Base-by-base conservation (phyloP, 2,113 vertebrate genomes). In the Indri indri region DNA sequence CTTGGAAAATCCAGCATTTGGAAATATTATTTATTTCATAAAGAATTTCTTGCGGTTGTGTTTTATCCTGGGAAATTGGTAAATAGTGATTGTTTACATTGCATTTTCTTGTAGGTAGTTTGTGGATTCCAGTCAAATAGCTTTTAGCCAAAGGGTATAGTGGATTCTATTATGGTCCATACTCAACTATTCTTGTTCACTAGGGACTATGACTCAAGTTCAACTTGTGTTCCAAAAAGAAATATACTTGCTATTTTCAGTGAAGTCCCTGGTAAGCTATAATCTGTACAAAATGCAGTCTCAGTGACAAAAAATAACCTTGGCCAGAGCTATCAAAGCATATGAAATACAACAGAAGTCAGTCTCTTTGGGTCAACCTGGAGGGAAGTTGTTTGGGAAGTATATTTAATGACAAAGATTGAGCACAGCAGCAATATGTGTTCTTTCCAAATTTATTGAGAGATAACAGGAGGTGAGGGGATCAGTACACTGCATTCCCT, bases 351-450 rank as follows among this genome's bases (percentile, higher is more conserved):
- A 93, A 10, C 52, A 93, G 74, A 54, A 88, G n/a, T 59, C 37
- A 61, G 27, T 93, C 18, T 66, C 50, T 95, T 74, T 85, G 47
- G 52, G 61, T 96, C 82, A 89, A 18, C 42, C 70, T 89, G 27
- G 27, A 87, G 79, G 89, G 71, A 68, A 94, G 59, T 93, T 83
- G 45, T 88, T 89, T 91, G 4, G 20, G 93, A 93, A 92, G n/a
- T 32, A 14, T 47, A 81, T 93, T 94, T 93, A 97, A 65, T 92
- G 95, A 76, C 83, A 94, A 63, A 94, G 88, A 90, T 87, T 11
- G 52, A 97, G 40, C 50, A 34, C 11, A 65, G 27, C 13, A 68
- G 47, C 57, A 14, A 37, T 61, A 18, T 6, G 50, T 65, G 50
- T 79, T 91, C 30, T 90, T 12, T 54, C 16, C 18, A 63, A 45